Conservation (phyloP, 1,140 invertebrate species). For the Hypothenemus hampei region DNA sequence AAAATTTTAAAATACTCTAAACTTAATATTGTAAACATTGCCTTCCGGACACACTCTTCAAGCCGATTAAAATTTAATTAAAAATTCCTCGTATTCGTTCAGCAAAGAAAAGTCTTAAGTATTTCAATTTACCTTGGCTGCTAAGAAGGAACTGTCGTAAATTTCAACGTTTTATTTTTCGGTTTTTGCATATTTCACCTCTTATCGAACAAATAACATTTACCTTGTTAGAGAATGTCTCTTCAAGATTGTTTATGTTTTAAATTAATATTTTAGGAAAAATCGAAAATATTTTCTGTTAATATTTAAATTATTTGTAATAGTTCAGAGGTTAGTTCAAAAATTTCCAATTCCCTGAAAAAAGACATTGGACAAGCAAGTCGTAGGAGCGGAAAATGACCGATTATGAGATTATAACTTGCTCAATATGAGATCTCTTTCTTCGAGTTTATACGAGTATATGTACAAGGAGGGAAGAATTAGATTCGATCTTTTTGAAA, state of each 20-base stretch:
- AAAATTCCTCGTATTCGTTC: slow-evolving; percentile 10
- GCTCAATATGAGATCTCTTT: no score
- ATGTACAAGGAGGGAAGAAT: no score
- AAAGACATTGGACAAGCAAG: no score
- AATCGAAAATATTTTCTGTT: neutral
- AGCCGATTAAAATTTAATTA: slow-evolving; percentile 13
- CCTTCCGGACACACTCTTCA: no score
- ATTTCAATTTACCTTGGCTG: slow-evolving; percentile 11
- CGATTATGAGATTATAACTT: no score
- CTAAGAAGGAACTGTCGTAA: slow-evolving; percentile 6
- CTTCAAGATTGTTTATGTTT: neutral
- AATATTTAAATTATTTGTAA: neutral
- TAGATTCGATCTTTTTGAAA: no score
- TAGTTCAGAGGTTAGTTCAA: no score
- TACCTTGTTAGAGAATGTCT: neutral
- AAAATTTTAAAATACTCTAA: no score
- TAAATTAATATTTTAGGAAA: neutral
- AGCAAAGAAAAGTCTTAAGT: slow-evolving; percentile 14
- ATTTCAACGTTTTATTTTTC: slow-evolving; percentile 12
- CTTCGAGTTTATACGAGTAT: no score
- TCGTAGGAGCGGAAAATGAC: no score
- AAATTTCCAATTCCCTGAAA: no score
- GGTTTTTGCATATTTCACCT: slow-evolving; percentile 13
- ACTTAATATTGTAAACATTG: no score
- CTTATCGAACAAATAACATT: neutral